Conservation (phyloP, 30 jellyfish, hydroid and myxozoan genomes). For the Hydractinia echinata region DNA sequence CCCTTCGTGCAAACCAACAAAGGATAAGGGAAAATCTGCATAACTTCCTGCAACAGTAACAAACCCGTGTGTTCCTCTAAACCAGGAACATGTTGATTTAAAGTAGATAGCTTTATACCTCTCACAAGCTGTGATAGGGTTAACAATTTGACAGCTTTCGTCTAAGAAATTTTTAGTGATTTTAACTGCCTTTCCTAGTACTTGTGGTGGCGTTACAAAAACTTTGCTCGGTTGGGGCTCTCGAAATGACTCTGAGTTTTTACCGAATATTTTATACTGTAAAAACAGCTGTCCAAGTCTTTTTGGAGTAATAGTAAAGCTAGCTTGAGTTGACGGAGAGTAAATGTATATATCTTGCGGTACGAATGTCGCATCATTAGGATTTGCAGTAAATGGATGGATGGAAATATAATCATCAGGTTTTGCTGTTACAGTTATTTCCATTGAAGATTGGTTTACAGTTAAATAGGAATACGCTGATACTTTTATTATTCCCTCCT, state of each 20-base stretch:
- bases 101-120: background rate
- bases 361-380: background rate
- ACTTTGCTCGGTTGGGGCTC: background rate
- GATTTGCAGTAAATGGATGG: background rate
- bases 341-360: background rate
- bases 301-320: constrained; percentile 2
- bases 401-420: background rate
- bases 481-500: background rate
- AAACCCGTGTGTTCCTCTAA: constrained; percentile 2
- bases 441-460: background rate
- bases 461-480: background rate
- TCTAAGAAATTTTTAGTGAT: background rate
- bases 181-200: background rate
- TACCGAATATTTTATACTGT: background rate
- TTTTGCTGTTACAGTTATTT: background rate
- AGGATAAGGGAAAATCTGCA: background rate
- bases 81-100: constrained; percentile 3
- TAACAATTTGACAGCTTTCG: background rate
- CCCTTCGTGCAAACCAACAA: background rate
- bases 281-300: background rate
- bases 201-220: background rate
- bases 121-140: background rate
- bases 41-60: background rate
- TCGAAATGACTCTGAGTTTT: background rate
- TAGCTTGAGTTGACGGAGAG: background rate